Percentiles rank a stretch among this genome's conserved stretches.
These are phyloP conservation scores for Callyntrura guangdongensis DNA, from an alignment of 2,888 invertebrate species.

Conservation along the genomic window DNA sequence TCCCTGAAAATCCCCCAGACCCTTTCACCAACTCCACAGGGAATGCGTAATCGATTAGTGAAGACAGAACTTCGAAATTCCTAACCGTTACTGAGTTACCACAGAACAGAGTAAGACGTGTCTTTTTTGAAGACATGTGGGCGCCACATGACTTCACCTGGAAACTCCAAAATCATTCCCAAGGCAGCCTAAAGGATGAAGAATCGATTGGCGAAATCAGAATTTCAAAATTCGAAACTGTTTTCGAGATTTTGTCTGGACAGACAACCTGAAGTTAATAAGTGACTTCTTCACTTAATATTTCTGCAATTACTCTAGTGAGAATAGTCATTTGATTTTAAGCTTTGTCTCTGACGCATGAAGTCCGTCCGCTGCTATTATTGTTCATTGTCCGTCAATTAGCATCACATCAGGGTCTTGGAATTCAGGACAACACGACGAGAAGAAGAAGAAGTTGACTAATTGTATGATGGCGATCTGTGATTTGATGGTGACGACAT, in stretches of 20 bases:
- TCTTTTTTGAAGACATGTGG: too few relatives aligned
- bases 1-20: too few relatives aligned
- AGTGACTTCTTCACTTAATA: conserved; percentile 3
- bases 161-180: too few relatives aligned
- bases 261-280: conserved; percentile 55
- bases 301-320: neutral
- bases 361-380: neutral
- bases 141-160: conserved; percentile 9
- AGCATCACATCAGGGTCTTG: conserved; percentile 59
- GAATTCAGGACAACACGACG: conserved; percentile 45
- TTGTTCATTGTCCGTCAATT: conserved; percentile 21
- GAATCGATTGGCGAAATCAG: too few relatives aligned
- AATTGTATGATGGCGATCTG: neutral
- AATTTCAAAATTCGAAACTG: too few relatives aligned
- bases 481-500: neutral
- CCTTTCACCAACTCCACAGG: too few relatives aligned
- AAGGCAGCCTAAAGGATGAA: too few relatives aligned
- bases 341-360: neutral
- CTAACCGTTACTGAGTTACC: too few relatives aligned
- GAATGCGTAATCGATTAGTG: too few relatives aligned
- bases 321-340: conserved; percentile 5
- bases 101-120: too few relatives aligned
- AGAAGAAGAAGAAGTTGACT: neutral
- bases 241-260: too few relatives aligned
- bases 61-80: too few relatives aligned